Conservation (phyloP, 2,113 vertebrate species). For the Paradoxurus hermaphroditus region DNA sequence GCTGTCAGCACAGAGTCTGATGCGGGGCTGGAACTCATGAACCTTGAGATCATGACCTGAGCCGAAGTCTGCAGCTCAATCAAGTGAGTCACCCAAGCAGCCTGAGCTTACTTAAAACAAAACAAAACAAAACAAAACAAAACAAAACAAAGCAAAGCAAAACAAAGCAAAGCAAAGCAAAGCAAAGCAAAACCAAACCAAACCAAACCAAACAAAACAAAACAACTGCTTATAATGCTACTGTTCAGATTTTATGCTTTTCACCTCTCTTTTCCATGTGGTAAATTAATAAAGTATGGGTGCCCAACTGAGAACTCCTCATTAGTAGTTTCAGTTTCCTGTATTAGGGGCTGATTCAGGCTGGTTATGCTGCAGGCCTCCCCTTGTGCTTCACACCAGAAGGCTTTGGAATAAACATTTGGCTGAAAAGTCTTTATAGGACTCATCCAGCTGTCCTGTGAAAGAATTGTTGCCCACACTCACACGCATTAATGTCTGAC, state of each 20-base stretch:
- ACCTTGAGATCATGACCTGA: too few relatives aligned
- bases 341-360: not conserved
- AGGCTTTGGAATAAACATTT: constrained; percentile 69
- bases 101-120: too few relatives aligned
- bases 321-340: not conserved
- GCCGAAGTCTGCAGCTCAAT: too few relatives aligned
- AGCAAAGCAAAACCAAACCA: not conserved
- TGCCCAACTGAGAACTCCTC: not conserved
- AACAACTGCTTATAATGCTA: not conserved
- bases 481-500: constrained; percentile 7
- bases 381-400: constrained; percentile 57
- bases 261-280: not conserved
- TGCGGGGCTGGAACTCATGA: too few relatives aligned
- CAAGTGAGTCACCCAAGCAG: too few relatives aligned
- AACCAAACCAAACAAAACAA: not conserved
- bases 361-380: not conserved
- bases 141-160: too few relatives aligned
- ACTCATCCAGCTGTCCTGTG: constrained; percentile 65
- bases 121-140: too few relatives aligned
- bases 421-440: constrained; percentile 34
- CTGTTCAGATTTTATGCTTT: not conserved
- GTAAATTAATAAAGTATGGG: not conserved
- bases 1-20: too few relatives aligned
- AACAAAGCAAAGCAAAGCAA: too few relatives aligned
- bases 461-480: constrained; percentile 53